Evolutionary conservation across 2,113 vertebrate genomes (phyloP), one percentile per base, ranked within the genome.

Genomic region (Siniperca knerii): DNA sequence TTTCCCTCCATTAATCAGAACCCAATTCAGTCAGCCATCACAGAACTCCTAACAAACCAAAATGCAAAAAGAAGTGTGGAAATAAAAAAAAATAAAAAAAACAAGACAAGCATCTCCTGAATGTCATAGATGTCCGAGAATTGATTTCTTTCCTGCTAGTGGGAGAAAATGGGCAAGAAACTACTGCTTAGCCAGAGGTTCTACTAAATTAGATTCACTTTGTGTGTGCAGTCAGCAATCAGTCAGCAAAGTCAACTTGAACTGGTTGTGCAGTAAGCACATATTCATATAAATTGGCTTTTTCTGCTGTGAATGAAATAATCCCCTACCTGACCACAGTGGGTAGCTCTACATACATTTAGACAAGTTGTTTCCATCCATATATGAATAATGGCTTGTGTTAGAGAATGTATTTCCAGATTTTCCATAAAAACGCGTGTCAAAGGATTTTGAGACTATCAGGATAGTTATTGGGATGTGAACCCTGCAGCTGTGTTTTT

Each of bases 1-100:
- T 96, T 96, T 96, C 95, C 96, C 95, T 91, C 77, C 95, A 93
- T 96, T 97, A 97, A 97, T 97, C 96, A 97, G 80, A 95, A 93
- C 93, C 94, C 95, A 92, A 90, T 96, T 76, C 21, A 95, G 94
- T 96, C 93, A 95, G 92, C 95, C 93, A 94, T 95, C 92, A 91
- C 81, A 92, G 83, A 93, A 86, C 86, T 83, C 87, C 84, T 93
- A 95, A 94, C 87, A 89, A 95, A 93, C 88, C 83, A 87, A 94
- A 94, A 96, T 95, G 92, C 94, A 94, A 90, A 95, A 87, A 87
- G 29, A 90, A 82, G 67, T 67, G 68, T 74, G 75, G 77, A 71
- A 74, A 89, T 82, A 75, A 79, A 89, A 85, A 68, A 66, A 70
- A 37, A 40, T 62, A 79, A 83, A 21, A 85, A 83, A 86, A 92